These are phyloP conservation scores for Amphipyra tragopoginis DNA, from an alignment of 2,888 invertebrate genomes.

Conservation along the genomic window DNA sequence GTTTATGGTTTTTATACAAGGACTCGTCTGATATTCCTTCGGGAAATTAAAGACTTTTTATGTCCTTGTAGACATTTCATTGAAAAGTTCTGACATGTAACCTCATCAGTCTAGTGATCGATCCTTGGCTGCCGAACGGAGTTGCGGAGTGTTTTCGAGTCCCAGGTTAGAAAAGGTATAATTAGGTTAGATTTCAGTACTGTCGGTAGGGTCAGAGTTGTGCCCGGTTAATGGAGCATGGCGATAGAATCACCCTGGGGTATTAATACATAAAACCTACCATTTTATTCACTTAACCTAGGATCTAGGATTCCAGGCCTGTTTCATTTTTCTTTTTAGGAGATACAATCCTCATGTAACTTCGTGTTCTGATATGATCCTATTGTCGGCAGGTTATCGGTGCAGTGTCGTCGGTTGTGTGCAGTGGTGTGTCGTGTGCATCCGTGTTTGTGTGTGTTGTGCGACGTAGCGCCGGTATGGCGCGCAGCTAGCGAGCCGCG, in stretches of 20 bases:
- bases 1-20: no score
- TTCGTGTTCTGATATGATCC: slow-evolving; percentile 10
- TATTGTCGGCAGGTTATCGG: slow-evolving; percentile 70
- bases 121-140: no score
- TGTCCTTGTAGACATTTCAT: no score
- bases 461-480: slow-evolving; percentile 72
- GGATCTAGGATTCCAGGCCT: background rate
- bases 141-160: no score
- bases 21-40: no score
- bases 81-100: no score
- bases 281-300: no score
- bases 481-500: slow-evolving; percentile 84
- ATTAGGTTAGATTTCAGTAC: background rate
- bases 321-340: background rate
- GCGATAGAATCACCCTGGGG: no score
- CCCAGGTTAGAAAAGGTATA: no score
- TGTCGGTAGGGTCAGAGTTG: background rate
- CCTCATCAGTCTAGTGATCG: no score
- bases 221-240: background rate
- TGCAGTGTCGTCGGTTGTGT: slow-evolving; percentile 71
- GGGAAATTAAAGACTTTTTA: no score
- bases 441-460: slow-evolving; percentile 70
- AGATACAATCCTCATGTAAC: background rate
- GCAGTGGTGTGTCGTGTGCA: slow-evolving; percentile 73
- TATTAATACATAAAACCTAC: no score